phyloP scores from a whole-genome alignment of 2,113 vertebrate genomes.

The Pseudopipra pipra region DNA sequence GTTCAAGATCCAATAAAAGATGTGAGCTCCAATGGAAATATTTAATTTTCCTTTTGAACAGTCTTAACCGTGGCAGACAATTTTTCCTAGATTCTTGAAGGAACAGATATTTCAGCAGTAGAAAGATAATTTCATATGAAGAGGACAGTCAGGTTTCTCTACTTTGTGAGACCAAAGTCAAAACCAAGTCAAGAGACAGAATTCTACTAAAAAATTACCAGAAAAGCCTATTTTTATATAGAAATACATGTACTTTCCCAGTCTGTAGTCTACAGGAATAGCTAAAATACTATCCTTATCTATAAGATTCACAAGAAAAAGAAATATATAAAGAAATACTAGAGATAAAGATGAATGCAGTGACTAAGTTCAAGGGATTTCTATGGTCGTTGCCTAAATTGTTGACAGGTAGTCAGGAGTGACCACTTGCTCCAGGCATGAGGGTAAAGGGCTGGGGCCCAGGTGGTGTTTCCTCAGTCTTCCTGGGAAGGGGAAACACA shows the following conservation, averaged over 20 bases:
- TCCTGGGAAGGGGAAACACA: accelerated
- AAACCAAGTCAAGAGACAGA: background rate
- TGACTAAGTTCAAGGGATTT: background rate
- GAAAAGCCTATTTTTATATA: background rate
- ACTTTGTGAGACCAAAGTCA: background rate
- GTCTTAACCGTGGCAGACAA: background rate
- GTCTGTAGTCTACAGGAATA: background rate
- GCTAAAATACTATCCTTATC: background rate
- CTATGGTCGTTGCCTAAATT: background rate
- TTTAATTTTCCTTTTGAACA: background rate
- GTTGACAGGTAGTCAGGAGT: background rate
- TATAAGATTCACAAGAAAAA: background rate
- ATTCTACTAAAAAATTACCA: background rate
- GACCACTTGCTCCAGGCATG: background rate
- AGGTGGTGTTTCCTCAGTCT: background rate
- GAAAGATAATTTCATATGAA: background rate
- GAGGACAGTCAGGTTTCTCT: background rate
- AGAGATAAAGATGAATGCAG: background rate
- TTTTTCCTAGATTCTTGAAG: background rate
- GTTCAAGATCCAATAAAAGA: background rate
- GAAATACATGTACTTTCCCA: background rate
- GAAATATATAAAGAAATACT: background rate
- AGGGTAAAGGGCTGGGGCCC: background rate
- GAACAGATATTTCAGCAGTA: background rate
- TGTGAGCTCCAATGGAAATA: background rate